Base-by-base conservation (phyloP, 2,797 vertebrate species). In the Pristis pectinata region DNA sequence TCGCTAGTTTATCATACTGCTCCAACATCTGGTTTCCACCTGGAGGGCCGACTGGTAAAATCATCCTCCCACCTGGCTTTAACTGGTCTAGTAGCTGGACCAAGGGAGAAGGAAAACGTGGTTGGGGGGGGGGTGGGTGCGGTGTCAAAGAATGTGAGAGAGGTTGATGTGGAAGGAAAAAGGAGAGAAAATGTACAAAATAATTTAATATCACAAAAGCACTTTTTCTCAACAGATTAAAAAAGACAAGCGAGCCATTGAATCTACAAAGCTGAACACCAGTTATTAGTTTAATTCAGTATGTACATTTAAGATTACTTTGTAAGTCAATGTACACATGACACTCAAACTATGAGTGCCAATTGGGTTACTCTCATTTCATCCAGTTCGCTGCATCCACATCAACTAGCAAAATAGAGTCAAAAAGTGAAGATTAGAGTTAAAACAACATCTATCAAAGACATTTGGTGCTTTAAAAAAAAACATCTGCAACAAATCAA, bases 11-110 rank as follows among this genome's bases (percentile, higher is more conserved):
- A 97, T 99, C 99, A 22, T 99, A 99, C 96, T 99, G 99, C 97
- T 99, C 99, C 96, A 99, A 97, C 99, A 99, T 99, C 96, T 99
- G 99, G 97, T 99, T 99, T 94, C 99, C 99, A 87, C 99, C 99
- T 0, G 99, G 98, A 24, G 99, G 99, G 8, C 99, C 99, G 13
- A 99, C 99, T 1, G 99, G 99, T 96, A 99, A 96, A 96, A 99
- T 99, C 96, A 99, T 97, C 94, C 99, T 98, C 94, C 99, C 99
- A 0, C 99, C 99, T 8, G 99, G 99, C 97, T 99, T 99, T 96
- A 99, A 96, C 97, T 99, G 98, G 96, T 99, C 99, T 98, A 99
- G 97, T 95, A 99, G 98, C 99, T 99, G 96, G 80, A 97, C 4
- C 17, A 2, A n/a, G 3, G 56, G 4, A 15, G 44, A 80, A 17